phyloP scores from a whole-genome alignment of 2,113 vertebrate genomes.

The Gobiocypris rarus region DNA sequence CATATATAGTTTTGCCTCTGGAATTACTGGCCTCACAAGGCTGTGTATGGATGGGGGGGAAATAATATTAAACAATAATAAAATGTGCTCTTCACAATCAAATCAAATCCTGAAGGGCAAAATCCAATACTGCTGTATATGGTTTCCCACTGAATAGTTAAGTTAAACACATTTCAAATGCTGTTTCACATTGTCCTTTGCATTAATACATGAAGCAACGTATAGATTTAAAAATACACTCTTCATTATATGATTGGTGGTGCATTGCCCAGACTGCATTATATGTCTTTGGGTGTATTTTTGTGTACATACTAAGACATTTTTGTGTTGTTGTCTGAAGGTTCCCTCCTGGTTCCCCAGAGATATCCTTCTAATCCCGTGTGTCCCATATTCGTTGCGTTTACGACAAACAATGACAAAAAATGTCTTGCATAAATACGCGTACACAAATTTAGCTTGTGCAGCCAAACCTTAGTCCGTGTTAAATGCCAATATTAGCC shows the following conservation, averaged over 20 bases:
- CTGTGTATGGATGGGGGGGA: neutral
- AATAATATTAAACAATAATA: constrained; percentile 2
- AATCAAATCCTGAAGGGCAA: neutral
- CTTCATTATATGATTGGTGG: neutral
- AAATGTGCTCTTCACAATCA: neutral
- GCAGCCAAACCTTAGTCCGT: neutral
- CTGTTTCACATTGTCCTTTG: neutral
- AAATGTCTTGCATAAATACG: neutral
- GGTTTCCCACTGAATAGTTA: neutral
- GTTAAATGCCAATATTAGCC: constrained; percentile 21
- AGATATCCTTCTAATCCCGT: constrained; percentile 66
- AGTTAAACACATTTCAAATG: neutral
- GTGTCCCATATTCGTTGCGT: constrained; percentile 64
- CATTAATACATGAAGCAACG: neutral
- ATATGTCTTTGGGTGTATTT: constrained; percentile 52
- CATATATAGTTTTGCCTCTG: no score
- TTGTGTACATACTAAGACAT: constrained; percentile 47
- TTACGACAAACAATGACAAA: constrained; percentile 11
- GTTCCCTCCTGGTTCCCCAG: constrained; percentile 67
- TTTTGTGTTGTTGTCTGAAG: constrained; percentile 60
- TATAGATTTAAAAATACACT: neutral
- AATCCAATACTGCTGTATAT: neutral
- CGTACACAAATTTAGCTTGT: neutral
- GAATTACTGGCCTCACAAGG: neutral
- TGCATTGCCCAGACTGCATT: neutral